Evolutionary conservation across 2,113 vertebrate species (phyloP), one percentile per base, ranked within the genome.

Genomic region (Ophthalmolycus amberensis): DNA sequence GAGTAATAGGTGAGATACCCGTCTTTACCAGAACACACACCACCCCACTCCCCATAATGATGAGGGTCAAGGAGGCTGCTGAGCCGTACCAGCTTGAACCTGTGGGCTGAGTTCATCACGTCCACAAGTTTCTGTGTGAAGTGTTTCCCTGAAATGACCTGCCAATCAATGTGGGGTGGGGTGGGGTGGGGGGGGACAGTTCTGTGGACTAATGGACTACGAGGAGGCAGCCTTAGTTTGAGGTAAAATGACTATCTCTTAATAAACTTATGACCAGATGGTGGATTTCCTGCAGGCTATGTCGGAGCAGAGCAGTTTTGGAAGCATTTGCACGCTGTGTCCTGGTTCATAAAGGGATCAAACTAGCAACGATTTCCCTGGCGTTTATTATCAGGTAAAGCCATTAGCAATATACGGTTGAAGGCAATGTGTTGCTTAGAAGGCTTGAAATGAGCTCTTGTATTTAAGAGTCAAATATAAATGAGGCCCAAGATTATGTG

Each of bases 301-400:
- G 16, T 73, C 8, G 32, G 20, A 40, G 56, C 52, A 34, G 52
- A n/a, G 42, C 25, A 0, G 64, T 50, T 56, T 38, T 54, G 22
- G 48, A 58, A 50, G 58, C 29, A 2, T 34, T 50, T 83, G 52
- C 25, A 34, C 27, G 65, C 67, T 65, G 46, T 77, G 40, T 62
- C 48, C 60, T 44, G 18, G 12, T 75, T 78, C 54, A 68, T 67
- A 42, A 75, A 54, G 42, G 8, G 44, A 77, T 72, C 72, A 63
- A 46, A 37, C 11, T 58, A 5, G 32, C 27, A 62, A 63, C 46
- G 22, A 11, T 75, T 73, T 25, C n/a, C 44, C 62, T 25, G 48
- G 32, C n/a, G 44, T 34, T 22, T 22, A 27, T 29, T 59, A 64
- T 80, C 42, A 63, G 64, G 48, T 84, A 60, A 71, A 79, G 52